A percentile compares a stretch with the other conserved stretches of the same genome.
Evolutionary conservation across 2,113 vertebrate species (phyloP).

Genomic region (Actenoides lindsayi): DNA sequence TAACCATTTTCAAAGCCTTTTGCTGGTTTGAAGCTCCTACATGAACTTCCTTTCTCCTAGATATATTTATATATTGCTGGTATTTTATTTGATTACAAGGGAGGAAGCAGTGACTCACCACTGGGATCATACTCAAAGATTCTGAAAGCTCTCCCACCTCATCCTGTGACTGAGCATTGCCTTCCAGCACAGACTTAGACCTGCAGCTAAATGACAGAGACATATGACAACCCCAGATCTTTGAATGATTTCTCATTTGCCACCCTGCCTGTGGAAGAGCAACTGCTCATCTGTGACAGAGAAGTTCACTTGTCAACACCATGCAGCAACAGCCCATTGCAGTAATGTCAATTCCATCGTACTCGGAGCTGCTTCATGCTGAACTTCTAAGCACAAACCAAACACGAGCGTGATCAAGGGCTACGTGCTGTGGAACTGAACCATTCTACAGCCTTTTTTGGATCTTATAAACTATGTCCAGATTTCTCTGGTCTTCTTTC

Average conservation of each 20-base stretch:
- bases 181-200: not conserved
- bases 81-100: not conserved
- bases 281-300: not conserved
- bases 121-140: fast-evolving
- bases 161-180: fast-evolving
- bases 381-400: not conserved
- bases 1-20: not conserved
- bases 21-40: not conserved
- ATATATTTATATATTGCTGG: not conserved
- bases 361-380: not conserved
- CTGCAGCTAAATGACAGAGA: not conserved
- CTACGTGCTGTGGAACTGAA: not conserved
- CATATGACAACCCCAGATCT: fast-evolving
- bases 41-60: not conserved
- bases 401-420: fast-evolving
- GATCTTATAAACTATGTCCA: not conserved
- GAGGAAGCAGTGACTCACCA: not conserved
- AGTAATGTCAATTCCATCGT: fast-evolving
- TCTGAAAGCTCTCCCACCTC: not conserved
- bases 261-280: not conserved
- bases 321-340: not conserved
- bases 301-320: not conserved
- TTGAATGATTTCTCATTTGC: not conserved
- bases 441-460: not conserved
- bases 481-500: not conserved